These are phyloP conservation scores for Eucidaris tribuloides DNA, from an alignment of 35 echinoderm and acorn worm genomes.

Conservation along the genomic window DNA sequence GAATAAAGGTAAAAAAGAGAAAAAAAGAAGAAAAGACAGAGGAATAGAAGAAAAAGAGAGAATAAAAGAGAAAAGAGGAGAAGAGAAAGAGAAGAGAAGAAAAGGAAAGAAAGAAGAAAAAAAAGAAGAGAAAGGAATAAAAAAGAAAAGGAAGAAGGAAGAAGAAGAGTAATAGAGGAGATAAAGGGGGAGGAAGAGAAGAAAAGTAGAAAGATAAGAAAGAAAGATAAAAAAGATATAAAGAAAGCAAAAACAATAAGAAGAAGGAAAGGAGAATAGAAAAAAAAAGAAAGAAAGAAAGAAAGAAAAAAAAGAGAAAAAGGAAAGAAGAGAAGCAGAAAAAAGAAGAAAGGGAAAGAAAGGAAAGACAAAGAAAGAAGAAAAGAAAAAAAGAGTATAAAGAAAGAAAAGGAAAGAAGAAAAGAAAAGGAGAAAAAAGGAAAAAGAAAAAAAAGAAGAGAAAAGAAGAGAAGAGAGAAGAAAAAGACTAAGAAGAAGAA, in stretches of 20 bases:
- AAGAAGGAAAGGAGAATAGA: too few relatives aligned
- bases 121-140: background rate
- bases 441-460: too few relatives aligned
- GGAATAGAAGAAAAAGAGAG: background rate
- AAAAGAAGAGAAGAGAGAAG: too few relatives aligned
- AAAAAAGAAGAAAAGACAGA: background rate
- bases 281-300: background rate
- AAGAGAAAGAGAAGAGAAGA: background rate
- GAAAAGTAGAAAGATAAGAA: background rate
- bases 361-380: background rate
- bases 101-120: background rate
- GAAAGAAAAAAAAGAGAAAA: background rate
- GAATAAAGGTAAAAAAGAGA: background rate
- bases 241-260: too few relatives aligned
- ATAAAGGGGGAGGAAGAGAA: background rate
- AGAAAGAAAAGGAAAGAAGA: background rate
- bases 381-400: background rate
- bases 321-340: background rate
- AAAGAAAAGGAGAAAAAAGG: too few relatives aligned
- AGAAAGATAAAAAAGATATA: too few relatives aligned
- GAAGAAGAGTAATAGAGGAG: background rate
- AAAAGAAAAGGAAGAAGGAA: background rate
- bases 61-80: background rate
- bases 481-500: too few relatives aligned
- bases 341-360: background rate